Conservation (phyloP, 2,113 vertebrate species). For the Engraulis encrasicolus region DNA sequence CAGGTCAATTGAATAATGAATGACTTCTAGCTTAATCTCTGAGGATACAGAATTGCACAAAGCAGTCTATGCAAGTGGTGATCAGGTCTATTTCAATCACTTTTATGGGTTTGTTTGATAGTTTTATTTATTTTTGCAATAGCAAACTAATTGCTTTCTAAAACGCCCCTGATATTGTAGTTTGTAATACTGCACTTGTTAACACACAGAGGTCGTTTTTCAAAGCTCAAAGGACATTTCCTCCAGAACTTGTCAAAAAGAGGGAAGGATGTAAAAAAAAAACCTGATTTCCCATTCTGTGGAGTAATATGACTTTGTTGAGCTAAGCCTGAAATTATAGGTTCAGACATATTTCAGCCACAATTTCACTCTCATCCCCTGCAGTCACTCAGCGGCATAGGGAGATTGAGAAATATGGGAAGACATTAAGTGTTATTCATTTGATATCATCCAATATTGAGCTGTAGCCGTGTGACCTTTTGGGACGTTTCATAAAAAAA, state of each 20-base stretch:
- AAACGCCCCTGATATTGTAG: background rate
- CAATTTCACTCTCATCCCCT: slow-evolving; percentile 35
- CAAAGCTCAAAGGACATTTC: background rate
- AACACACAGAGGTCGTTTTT: background rate
- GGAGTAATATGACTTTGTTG: slow-evolving; percentile 40
- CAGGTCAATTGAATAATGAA: background rate
- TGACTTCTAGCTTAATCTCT: background rate
- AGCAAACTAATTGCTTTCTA: background rate
- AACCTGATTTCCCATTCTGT: background rate
- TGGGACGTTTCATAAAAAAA: no score
- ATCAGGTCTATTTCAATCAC: background rate
- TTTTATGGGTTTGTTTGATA: background rate
- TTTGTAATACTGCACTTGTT: background rate
- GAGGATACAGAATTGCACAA: no score
- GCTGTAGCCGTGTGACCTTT: no score
- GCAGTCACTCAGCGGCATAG: slow-evolving; percentile 14
- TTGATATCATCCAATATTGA: no score
- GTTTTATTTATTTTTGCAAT: background rate
- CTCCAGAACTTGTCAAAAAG: background rate
- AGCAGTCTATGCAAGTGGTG: no score
- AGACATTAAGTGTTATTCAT: no score
- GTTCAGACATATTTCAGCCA: slow-evolving; percentile 38
- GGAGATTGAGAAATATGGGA: no score
- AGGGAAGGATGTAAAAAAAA: background rate
- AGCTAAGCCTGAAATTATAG: slow-evolving; percentile 42